These are phyloP conservation scores for Nineta flava DNA, from an alignment of 2,888 invertebrate species.

Conservation along the genomic window DNA sequence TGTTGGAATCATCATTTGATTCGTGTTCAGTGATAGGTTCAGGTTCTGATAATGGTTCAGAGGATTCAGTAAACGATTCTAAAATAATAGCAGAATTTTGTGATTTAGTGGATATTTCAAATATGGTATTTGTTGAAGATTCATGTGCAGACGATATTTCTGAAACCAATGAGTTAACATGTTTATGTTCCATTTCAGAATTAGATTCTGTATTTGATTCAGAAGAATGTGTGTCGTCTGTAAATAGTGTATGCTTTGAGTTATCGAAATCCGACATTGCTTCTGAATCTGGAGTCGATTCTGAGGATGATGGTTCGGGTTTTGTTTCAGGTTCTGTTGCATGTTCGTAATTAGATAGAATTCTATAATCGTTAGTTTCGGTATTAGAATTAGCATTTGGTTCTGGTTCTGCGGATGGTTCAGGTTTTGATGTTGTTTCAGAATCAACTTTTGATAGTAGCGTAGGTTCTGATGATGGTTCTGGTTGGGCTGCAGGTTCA, in stretches of 20 bases:
- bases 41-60: conserved; percentile 10
- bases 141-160: conserved; percentile 15
- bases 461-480: conserved; percentile 20
- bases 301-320: conserved; percentile 11
- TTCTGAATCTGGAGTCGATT: conserved; percentile 13
- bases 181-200: conserved; percentile 17
- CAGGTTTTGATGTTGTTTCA: conserved; percentile 16
- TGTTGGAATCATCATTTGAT: conserved; percentile 8
- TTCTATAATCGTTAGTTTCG: not conserved
- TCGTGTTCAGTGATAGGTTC: conserved; percentile 11
- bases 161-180: conserved; percentile 12
- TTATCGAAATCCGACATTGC: conserved; percentile 17
- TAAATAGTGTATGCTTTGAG: conserved; percentile 20
- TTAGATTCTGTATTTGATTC: conserved; percentile 21
- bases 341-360: no score
- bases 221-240: conserved; percentile 16
- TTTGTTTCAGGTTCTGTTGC: conserved; percentile 4
- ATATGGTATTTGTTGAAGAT: conserved; percentile 13
- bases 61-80: conserved; percentile 13
- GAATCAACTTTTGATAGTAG: conserved; percentile 14
- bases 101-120: conserved; percentile 21
- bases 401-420: conserved; percentile 20
- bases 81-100: conserved; percentile 9
- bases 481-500: conserved; percentile 20
- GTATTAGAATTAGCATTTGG: conserved; percentile 5